A percentile compares a stretch with the other conserved stretches of the same genome.
phyloP scores from a whole-genome alignment of 2,113 vertebrate genomes.

The Alosa alosa region DNA sequence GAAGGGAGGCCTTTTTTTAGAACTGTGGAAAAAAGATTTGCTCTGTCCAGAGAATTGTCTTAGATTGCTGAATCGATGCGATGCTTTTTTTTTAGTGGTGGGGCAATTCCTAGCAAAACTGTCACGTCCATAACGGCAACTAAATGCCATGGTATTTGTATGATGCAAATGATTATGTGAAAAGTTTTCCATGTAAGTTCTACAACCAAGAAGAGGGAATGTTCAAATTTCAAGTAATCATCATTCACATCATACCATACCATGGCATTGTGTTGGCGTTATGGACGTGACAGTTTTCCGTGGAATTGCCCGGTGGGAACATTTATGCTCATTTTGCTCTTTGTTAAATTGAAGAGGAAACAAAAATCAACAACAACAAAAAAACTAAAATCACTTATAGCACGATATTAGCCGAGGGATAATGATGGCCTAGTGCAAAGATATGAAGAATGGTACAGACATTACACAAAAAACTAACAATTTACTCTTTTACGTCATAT shows the following conservation, averaged over 20 bases:
- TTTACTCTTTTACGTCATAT: neutral
- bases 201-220: too few species aligned
- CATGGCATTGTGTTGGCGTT: too few species aligned
- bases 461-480: neutral
- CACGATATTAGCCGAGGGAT: too few species aligned
- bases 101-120: neutral
- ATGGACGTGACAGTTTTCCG: too few species aligned
- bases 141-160: too few species aligned
- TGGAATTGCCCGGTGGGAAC: neutral
- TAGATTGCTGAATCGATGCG: neutral
- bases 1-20: neutral
- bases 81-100: neutral
- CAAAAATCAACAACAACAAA: neutral
- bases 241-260: too few species aligned
- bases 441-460: too few species aligned
- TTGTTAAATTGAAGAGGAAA: neutral
- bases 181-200: too few species aligned
- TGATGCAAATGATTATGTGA: too few species aligned
- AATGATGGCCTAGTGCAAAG: too few species aligned
- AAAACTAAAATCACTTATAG: neutral
- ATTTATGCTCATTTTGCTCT: neutral
- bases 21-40: conserved; percentile 1
- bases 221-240: too few species aligned
- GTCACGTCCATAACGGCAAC: too few species aligned
- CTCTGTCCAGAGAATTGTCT: conserved; percentile 6